phyloP scores from a whole-genome alignment of 2,113 vertebrate species.

The Hemichromis elongatus region DNA sequence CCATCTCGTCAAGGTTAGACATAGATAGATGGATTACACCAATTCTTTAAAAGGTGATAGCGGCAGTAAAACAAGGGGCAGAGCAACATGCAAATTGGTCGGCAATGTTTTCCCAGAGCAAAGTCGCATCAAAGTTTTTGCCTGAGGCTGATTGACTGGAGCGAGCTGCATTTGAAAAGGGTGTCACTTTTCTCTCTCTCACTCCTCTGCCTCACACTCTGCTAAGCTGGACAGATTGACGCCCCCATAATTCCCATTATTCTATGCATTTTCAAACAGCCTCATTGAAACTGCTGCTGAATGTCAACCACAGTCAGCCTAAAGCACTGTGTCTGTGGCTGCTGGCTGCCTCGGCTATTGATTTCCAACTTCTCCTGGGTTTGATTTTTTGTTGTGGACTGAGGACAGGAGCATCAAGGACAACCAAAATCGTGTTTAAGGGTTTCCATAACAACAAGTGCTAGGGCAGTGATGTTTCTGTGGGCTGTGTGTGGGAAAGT shows the following conservation, averaged over 20 bases:
- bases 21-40: conserved; percentile 14
- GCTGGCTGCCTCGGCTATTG: conserved; percentile 9
- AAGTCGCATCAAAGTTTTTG: conserved; percentile 34
- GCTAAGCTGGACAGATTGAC: conserved; percentile 21
- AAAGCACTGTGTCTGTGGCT: background rate
- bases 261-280: conserved; percentile 48
- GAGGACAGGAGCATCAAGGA: conserved; percentile 28
- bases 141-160: conserved; percentile 26
- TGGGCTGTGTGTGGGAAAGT: background rate
- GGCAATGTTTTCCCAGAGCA: background rate
- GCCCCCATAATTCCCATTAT: conserved; percentile 29
- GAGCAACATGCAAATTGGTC: conserved; percentile 22
- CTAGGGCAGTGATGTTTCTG: background rate
- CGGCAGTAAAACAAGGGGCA: background rate
- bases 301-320: conserved; percentile 9
- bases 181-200: conserved; percentile 13
- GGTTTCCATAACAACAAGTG: conserved; percentile 45
- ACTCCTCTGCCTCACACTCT: background rate
- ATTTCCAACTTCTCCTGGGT: conserved; percentile 22
- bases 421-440: conserved; percentile 7
- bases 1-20: conserved; percentile 34
- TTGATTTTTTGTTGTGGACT: conserved; percentile 28
- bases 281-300: conserved; percentile 6
- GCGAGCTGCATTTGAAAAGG: conserved; percentile 28
- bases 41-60: conserved; percentile 15